These are phyloP conservation scores for Lophura nycthemera DNA, from an alignment of 2,113 vertebrate genomes.

Conservation along the genomic window DNA sequence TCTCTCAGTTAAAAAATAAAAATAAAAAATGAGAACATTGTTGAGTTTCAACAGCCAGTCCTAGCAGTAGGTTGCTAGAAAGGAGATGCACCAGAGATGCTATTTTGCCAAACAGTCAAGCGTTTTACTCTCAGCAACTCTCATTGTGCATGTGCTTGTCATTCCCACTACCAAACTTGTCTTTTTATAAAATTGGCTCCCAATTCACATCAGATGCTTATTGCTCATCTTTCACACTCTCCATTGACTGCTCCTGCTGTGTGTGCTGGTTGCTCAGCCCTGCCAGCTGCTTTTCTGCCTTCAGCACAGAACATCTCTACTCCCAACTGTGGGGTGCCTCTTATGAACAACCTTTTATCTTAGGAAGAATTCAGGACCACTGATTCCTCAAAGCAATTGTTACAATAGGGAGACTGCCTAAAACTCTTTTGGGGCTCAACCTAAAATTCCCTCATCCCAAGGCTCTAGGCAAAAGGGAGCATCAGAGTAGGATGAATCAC, in stretches of 20 bases:
- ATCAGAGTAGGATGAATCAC: background rate
- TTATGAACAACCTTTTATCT: background rate
- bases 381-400: background rate
- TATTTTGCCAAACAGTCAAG: background rate
- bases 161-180: background rate
- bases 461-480: background rate
- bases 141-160: background rate
- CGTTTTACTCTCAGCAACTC: background rate
- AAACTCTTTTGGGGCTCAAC: background rate
- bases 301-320: background rate
- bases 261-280: accelerated
- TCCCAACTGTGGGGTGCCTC: background rate
- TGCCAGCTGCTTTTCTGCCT: background rate
- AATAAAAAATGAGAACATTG: background rate
- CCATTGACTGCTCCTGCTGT: background rate
- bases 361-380: background rate
- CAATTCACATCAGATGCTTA: background rate
- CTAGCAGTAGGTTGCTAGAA: background rate
- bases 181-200: background rate
- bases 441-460: background rate
- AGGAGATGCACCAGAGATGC: background rate
- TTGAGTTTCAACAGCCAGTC: background rate
- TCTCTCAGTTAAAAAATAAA: background rate
- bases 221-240: background rate
- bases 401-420: background rate